Evolutionary conservation across 2,888 invertebrate species (phyloP).

Genomic region (Meloe dianella): DNA sequence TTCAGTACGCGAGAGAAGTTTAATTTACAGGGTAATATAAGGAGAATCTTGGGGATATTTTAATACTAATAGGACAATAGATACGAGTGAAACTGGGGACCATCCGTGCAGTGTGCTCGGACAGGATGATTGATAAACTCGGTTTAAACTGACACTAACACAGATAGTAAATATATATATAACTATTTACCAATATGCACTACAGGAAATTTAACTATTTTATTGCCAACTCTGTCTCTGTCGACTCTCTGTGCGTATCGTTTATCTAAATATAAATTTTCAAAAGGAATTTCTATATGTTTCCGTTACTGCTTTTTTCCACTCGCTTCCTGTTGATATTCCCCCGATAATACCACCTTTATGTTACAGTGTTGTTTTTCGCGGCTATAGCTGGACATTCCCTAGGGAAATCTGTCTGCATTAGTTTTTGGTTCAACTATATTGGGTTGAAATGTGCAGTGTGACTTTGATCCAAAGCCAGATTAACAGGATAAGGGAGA

Average conservation of each 20-base stretch:
- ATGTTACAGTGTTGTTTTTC: constrained; percentile 29
- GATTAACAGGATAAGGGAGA: constrained; percentile 37
- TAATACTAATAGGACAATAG: constrained; percentile 16
- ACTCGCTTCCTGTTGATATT: not conserved
- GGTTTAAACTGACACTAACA: constrained; percentile 38
- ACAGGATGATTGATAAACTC: constrained; percentile 37
- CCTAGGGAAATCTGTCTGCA: constrained; percentile 34
- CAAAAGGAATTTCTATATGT: not conserved
- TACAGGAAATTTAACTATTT: not conserved
- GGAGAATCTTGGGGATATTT: constrained; percentile 14
- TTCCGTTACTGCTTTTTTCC: not conserved
- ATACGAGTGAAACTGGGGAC: constrained; percentile 4
- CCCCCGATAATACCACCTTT: not conserved
- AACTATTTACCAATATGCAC: constrained; percentile 35
- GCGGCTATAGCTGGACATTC: constrained; percentile 26
- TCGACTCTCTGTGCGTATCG: not conserved
- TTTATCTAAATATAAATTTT: not conserved
- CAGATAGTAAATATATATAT: constrained; percentile 30
- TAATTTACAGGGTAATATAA: constrained; percentile 14
- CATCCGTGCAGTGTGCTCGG: constrained; percentile 16
- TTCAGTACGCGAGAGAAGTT: not conserved
- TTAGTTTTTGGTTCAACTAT: constrained; percentile 32
- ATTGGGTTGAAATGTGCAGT: constrained; percentile 32
- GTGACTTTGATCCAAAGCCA: constrained; percentile 32
- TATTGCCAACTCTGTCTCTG: not conserved